A percentile compares a stretch with the other conserved stretches of the same genome.
phyloP scores from a whole-genome alignment of 2,113 vertebrate genomes.

The Cyanistes caeruleus region DNA sequence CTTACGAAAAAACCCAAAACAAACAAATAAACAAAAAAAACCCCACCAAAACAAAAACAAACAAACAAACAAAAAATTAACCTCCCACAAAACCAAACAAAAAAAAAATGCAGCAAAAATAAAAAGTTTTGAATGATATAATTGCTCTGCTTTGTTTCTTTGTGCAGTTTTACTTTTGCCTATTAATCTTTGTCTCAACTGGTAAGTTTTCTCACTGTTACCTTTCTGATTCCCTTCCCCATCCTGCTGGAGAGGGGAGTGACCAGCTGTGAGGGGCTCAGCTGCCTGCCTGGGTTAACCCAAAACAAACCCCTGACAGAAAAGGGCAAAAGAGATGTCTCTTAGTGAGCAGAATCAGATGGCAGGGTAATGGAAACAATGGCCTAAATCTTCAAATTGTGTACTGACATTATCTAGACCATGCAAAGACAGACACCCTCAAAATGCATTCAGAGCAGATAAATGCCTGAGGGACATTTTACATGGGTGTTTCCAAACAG shows the following conservation, averaged over 20 bases:
- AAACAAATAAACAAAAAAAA: not conserved
- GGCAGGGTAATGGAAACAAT: not conserved
- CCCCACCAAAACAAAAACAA: not conserved
- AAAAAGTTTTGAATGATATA: rapidly evolving
- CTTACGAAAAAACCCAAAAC: not conserved
- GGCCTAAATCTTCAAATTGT: not conserved
- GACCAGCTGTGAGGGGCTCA: not conserved
- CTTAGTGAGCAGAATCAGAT: not conserved
- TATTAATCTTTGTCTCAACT: not conserved
- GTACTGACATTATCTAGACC: not conserved
- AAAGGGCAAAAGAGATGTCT: not conserved
- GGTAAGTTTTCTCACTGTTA: not conserved
- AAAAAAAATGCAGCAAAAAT: not conserved
- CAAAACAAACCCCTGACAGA: rapidly evolving
- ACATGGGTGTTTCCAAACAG: not conserved
- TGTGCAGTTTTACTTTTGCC: not conserved
- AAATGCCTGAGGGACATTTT: not conserved
- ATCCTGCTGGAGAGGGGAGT: not conserved
- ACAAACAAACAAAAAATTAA: not conserved
- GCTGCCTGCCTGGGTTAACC: not conserved
- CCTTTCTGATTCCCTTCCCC: not conserved
- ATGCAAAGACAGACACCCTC: not conserved
- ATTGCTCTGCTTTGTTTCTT: not conserved
- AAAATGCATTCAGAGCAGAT: not conserved
- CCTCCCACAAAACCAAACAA: not conserved